Base-by-base conservation (phyloP, 2,797 vertebrate genomes). In the Gallinago stenura region DNA sequence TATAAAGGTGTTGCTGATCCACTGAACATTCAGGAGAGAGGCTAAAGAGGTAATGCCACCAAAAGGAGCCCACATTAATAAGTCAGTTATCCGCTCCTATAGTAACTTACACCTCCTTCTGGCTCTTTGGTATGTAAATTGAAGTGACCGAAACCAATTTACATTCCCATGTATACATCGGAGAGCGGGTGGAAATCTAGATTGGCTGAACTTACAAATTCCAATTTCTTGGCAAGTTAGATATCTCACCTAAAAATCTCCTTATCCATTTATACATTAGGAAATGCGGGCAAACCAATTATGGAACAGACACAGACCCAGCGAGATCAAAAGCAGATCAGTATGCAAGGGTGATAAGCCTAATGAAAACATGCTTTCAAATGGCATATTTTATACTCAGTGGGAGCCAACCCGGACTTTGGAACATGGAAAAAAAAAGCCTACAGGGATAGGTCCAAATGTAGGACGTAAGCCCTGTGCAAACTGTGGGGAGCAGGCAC, bases 251-350 rank as follows among this genome's bases (percentile, higher is more conserved):
- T 96, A 89, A 87, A 87, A 90, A 95, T 95, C 84, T 96, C 90
- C 95, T 95, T 96, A 94, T 94, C 94, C 94, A 93, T 95, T 96
- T 87, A 95, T 91, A 96, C 93, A 77, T 93, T 73, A 98, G 95
- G 89, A 97, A 97, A 94, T 83, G 95, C n/a, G 68, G 68, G 48
- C 62, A 96, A 96, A 73, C 57, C 89, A 48, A 96, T 90, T 91
- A 90, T 94, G 82, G 97, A 96, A 89, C 70, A 78, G 94, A 75
- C 45, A 91, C 28, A 93, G 83, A 83, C 86, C 60, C 56, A 51
- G 39, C 37, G 70, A 93, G 37, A 95, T 71, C 31, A 91, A 90
- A 96, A 78, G 66, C 79, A 89, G 82, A 95, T 71, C 41, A 89
- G 61, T 54, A 80, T 76, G 77, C 90, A 87, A 92, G 24, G 8